phyloP scores from a whole-genome alignment of 2,888 invertebrate species.

The Heliconius ismenius region DNA sequence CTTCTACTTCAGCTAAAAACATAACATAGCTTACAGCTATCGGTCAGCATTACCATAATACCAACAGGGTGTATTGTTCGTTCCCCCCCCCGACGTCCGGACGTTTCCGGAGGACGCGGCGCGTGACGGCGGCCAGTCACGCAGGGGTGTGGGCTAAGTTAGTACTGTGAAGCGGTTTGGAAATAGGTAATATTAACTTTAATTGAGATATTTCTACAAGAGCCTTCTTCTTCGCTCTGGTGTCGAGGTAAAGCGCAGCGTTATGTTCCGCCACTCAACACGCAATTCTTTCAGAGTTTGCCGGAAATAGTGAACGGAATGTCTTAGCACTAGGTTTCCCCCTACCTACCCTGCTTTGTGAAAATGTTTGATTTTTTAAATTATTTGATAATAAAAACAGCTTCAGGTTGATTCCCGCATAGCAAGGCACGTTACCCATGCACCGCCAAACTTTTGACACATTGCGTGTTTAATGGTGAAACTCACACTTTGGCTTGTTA shows the following conservation, averaged over 20 bases:
- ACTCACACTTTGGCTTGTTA: neutral
- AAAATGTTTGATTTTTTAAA: no score
- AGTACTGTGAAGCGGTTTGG: neutral
- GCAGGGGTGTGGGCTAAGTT: slow-evolving; percentile 48
- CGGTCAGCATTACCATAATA: slow-evolving; percentile 50
- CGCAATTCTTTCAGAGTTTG: no score
- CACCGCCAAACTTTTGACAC: neutral
- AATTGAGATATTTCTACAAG: neutral
- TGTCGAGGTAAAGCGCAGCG: no score
- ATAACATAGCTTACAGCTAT: slow-evolving; percentile 37
- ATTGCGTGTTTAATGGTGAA: neutral
- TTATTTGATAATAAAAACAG: no score
- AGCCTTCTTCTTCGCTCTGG: no score
- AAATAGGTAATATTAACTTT: neutral
- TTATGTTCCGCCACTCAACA: no score
- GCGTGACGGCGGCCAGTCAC: slow-evolving; percentile 62
- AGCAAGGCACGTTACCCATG: neutral
- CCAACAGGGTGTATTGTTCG: slow-evolving; percentile 46
- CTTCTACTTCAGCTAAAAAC: slow-evolving; percentile 34
- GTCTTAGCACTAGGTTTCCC: no score
- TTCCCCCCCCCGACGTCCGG: slow-evolving; percentile 44
- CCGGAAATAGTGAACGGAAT: no score
- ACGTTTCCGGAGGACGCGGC: slow-evolving; percentile 61
- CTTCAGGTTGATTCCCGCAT: no score
- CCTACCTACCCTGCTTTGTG: no score